Conservation (phyloP, 1,140 invertebrate genomes). For the Cyclargus thomasi region DNA sequence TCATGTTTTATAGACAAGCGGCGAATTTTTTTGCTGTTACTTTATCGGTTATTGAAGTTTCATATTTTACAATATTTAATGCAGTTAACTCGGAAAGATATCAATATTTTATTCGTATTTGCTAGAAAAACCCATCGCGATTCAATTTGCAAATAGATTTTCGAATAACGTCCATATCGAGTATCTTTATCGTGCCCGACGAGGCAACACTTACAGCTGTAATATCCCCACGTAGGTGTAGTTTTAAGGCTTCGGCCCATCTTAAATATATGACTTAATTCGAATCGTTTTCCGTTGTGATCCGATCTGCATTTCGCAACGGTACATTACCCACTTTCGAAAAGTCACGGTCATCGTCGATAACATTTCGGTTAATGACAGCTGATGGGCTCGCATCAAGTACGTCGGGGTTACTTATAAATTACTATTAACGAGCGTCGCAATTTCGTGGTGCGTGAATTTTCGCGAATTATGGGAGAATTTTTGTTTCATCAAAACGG, state of each 20-base stretch:
- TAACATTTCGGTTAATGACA: slow-evolving; percentile 44
- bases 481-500: background rate
- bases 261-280: slow-evolving; percentile 69
- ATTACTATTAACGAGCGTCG: slow-evolving; percentile 27
- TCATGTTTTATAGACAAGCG: background rate
- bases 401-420: slow-evolving; percentile 33
- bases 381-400: slow-evolving; percentile 38
- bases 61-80: background rate
- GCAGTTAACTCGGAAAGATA: background rate
- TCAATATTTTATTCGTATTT: background rate
- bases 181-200: background rate
- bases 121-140: background rate
- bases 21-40: background rate
- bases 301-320: slow-evolving; percentile 49
- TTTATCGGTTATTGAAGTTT: background rate
- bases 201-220: slow-evolving; percentile 43
- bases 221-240: slow-evolving; percentile 62
- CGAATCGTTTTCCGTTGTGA: slow-evolving; percentile 50
- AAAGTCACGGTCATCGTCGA: slow-evolving; percentile 41
- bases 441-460: slow-evolving; percentile 20
- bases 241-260: slow-evolving; percentile 55
- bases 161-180: background rate
- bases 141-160: slow-evolving; percentile 1
- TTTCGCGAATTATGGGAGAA: background rate
- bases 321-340: slow-evolving; percentile 45